A percentile compares a stretch with the other conserved stretches of the same genome.
These are phyloP conservation scores for Scaptodrosophila lebanonensis DNA, from an alignment of 1,140 invertebrate genomes.

Conservation along the genomic window DNA sequence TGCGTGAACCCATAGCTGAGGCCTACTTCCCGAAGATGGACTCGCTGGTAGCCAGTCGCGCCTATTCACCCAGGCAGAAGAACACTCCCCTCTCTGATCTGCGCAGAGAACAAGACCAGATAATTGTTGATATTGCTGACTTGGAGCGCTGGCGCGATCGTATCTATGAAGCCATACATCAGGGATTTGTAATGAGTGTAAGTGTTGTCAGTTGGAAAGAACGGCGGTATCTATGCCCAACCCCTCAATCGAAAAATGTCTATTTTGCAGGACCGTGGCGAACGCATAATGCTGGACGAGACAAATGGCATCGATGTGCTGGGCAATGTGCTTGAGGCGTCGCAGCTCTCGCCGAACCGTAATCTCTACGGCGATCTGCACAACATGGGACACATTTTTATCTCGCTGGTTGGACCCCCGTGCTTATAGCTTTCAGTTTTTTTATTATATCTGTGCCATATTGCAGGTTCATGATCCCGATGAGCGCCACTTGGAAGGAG, in stretches of 20 bases:
- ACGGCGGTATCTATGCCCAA: neutral
- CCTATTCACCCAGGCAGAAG: constrained; percentile 82
- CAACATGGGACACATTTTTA: constrained; percentile 83
- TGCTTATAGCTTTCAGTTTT: too few relatives aligned
- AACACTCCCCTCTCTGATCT: constrained; percentile 81
- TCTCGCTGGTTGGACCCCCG: too few relatives aligned
- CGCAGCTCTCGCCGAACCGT: constrained; percentile 83
- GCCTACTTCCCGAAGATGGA: constrained; percentile 87
- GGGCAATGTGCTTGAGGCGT: constrained; percentile 88
- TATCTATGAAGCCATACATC: constrained; percentile 85
- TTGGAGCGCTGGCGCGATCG: constrained; percentile 86
- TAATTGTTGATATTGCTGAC: constrained; percentile 83
- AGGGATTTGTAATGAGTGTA: constrained; percentile 80
- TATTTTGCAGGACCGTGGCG: constrained; percentile 75
- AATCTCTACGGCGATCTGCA: constrained; percentile 84
- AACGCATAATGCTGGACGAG: constrained; percentile 81
- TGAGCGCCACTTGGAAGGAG: constrained; percentile 82
- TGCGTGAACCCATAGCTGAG: constrained; percentile 81
- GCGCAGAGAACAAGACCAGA: constrained; percentile 82
- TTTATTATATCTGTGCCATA: too few relatives aligned
- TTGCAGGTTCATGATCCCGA: constrained; percentile 86
- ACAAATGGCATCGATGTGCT: constrained; percentile 86
- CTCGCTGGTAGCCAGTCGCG: constrained; percentile 81
- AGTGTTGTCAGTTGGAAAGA: constrained; percentile 57
- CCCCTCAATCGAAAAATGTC: neutral